Evolutionary conservation across 2,113 vertebrate genomes (phyloP).

Genomic region (Brienomyrus brachyistius): DNA sequence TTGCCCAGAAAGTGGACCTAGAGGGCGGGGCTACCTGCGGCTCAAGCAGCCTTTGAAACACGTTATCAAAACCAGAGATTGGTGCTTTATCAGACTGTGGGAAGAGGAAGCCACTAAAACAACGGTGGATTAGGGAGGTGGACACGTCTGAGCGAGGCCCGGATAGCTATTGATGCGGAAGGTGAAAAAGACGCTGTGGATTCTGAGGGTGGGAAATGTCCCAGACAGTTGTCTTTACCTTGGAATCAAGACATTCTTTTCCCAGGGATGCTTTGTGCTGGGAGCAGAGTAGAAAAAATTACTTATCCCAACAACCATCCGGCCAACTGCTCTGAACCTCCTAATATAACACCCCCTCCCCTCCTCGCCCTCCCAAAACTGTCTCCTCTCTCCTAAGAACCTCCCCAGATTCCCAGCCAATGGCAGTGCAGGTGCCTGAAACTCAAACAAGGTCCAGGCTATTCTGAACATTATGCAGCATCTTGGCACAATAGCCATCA

Average conservation of each 20-base stretch:
- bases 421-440: constrained; percentile 17
- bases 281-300: constrained; percentile 62
- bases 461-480: constrained; percentile 32
- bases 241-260: constrained; percentile 74
- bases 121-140: constrained; percentile 68
- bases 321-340: constrained; percentile 41
- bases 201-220: constrained; percentile 67
- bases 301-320: constrained; percentile 55
- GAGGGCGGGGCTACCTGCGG: constrained; percentile 55
- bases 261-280: constrained; percentile 64
- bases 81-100: constrained; percentile 69
- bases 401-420: constrained; percentile 22
- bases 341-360: background rate
- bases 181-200: constrained; percentile 69
- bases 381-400: constrained; percentile 28
- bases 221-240: constrained; percentile 69
- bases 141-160: constrained; percentile 59
- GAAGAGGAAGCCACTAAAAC: constrained; percentile 78
- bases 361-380: background rate
- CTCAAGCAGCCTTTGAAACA: constrained; percentile 41
- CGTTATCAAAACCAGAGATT: constrained; percentile 59
- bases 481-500: constrained; percentile 28
- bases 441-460: constrained; percentile 23
- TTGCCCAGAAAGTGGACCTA: background rate
- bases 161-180: constrained; percentile 73